Percentiles rank a stretch among this genome's conserved stretches.
phyloP scores from a whole-genome alignment of 1,140 invertebrate genomes.

The Panulirus ornatus region DNA sequence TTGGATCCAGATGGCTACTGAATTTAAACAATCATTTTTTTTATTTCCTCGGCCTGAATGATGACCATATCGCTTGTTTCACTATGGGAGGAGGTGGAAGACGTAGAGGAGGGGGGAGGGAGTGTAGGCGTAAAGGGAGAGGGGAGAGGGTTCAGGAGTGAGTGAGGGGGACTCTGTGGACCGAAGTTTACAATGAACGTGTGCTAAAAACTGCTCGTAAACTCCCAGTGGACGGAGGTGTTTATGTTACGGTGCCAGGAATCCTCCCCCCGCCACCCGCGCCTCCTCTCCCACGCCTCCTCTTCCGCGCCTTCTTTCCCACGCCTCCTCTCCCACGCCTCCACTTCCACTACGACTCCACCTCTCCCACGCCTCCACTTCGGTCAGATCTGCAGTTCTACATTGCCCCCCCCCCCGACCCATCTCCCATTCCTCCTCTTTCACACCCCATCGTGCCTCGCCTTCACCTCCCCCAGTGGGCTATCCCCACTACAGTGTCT shows the following conservation, averaged over 20 bases:
- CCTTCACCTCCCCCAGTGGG: too few relatives aligned
- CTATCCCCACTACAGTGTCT: background rate
- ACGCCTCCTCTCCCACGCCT: background rate
- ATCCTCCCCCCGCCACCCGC: background rate
- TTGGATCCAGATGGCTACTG: too few relatives aligned
- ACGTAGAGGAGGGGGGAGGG: background rate
- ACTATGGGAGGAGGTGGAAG: background rate
- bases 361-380: background rate
- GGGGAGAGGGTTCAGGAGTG: background rate
- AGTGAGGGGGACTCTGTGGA: background rate
- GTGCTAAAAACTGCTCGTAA: conserved; percentile 51
- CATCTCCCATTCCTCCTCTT: background rate
- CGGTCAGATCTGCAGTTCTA: background rate
- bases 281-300: background rate
- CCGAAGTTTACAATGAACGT: conserved; percentile 34
- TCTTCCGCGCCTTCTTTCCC: background rate
- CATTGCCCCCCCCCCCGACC: too few relatives aligned
- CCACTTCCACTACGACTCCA: background rate
- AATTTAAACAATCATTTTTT: too few relatives aligned
- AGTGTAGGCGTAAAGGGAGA: background rate
- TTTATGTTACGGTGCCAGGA: conserved; percentile 47
- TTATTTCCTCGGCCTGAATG: too few relatives aligned
- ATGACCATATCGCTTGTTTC: too few relatives aligned
- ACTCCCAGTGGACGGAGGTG: conserved; percentile 29
- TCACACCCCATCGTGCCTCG: background rate